phyloP scores from a whole-genome alignment of 2,797 vertebrate genomes.

The Phataginus tricuspis region DNA sequence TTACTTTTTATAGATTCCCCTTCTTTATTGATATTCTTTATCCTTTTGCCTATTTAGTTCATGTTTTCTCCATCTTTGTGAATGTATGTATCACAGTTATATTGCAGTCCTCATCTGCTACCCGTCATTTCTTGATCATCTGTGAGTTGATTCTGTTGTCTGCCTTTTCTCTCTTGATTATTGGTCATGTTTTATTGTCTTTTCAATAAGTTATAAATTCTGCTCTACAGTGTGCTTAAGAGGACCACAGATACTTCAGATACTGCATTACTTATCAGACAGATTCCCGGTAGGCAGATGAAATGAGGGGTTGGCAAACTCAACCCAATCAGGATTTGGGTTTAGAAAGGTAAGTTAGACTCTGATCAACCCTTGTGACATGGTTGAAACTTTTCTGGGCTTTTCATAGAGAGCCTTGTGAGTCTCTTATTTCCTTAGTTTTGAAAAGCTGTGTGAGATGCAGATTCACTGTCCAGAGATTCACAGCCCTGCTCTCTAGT shows the following conservation, averaged over 20 bases:
- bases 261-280: not conserved
- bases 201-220: not conserved
- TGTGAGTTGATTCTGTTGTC: not conserved
- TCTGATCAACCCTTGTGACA: not conserved
- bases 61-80: not conserved
- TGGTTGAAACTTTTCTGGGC: not conserved
- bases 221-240: not conserved
- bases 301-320: not conserved
- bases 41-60: not conserved
- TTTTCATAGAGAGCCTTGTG: not conserved
- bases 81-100: not conserved
- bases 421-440: not conserved
- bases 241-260: not conserved
- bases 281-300: not conserved
- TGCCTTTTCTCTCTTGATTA: not conserved
- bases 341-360: not conserved
- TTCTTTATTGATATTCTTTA: not conserved
- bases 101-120: not conserved
- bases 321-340: not conserved
- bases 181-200: not conserved
- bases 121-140: not conserved
- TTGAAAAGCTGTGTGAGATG: not conserved
- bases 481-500: not conserved
- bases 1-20: not conserved
- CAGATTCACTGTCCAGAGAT: not conserved